Percentiles rank a stretch among this genome's conserved stretches.
Evolutionary conservation across 2,113 vertebrate genomes (phyloP).

Genomic region (Chaetodon trifascialis): DNA sequence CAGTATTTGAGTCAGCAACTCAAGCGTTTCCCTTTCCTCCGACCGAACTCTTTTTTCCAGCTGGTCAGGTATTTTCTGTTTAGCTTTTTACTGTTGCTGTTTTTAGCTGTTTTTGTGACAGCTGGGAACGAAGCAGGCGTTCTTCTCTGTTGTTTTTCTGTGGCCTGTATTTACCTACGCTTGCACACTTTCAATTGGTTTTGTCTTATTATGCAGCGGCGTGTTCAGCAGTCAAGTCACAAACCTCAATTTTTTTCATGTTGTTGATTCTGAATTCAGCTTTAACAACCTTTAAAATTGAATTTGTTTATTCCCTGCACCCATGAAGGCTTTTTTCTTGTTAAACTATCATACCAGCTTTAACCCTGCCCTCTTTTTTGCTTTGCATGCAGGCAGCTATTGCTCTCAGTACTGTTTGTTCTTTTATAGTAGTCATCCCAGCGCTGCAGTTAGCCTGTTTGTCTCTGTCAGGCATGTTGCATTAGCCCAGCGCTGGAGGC

Average conservation of each 20-base stretch:
- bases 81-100: constrained; percentile 10
- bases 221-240: not conserved
- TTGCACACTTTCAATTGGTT: not conserved
- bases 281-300: constrained; percentile 15
- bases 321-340: not conserved
- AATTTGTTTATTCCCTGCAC: not conserved
- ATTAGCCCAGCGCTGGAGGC: constrained; percentile 64
- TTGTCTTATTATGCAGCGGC: constrained; percentile 6
- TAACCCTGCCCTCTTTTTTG: constrained; percentile 5
- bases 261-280: constrained; percentile 17
- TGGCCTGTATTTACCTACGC: constrained; percentile 3
- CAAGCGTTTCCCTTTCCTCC: constrained; percentile 36
- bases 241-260: not conserved
- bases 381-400: constrained; percentile 34
- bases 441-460: constrained; percentile 61
- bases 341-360: constrained; percentile 19
- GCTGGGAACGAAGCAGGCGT: constrained; percentile 1
- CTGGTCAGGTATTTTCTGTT: constrained; percentile 52
- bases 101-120: constrained; percentile 43
- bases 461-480: constrained; percentile 71
- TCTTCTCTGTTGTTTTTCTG: not conserved
- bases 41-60: constrained; percentile 16
- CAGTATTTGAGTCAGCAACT: constrained; percentile 74
- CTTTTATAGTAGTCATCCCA: constrained; percentile 50
- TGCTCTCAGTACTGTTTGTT: constrained; percentile 63